Evolutionary conservation across 2,888 invertebrate genomes (phyloP), one percentile per base, ranked within the genome.

Genomic region (Apeira syringaria): DNA sequence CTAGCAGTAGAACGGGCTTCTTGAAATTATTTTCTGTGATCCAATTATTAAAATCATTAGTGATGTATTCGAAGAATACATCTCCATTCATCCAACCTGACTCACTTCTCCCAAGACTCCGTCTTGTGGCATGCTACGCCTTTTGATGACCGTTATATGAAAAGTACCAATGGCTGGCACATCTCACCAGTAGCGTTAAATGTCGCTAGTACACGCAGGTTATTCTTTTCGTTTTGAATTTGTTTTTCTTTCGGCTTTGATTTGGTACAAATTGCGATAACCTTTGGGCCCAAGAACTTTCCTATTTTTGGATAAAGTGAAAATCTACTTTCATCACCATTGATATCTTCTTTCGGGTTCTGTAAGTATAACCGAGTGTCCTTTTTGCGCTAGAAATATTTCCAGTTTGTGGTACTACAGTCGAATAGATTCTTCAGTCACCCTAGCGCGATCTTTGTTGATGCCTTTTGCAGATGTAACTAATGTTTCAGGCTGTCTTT

Each of bases 251-350:
- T 10, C 17, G 11, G 20, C 20, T 25, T 30, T 12, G 8, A 24
- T 9, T 10, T 37, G 10, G 24, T 37, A 37, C n/a, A 37, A 8
- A 5, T 24, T 37, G 2, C 8, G 8, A 4, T 13, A 9, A 2
- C 37, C 37, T 25, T 10, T 29, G 1, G 20, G 20, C 1, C 20
- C 37, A 5, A 37, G 13, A n/a, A 37, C 37, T 17, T 30, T 1
- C 37, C 30, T 17, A 15, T 17, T 25, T 33, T 28, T 6, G 41
- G 41, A 15, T 15, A 30, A 7, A 35, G 7, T n/a, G 9, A 5
- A 24, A 41, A 37, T 4, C 24, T 30, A n/a, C 8, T 24, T 13
- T 36, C 35, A 20, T 32, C 27, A 5, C 3, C 10, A 25, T 37
- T 37, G 8, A 37, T n/a, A 30, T 3, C 29, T 20, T 17, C 37